Base-by-base conservation (phyloP, 2,113 vertebrate species). In the Elachura formosa region DNA sequence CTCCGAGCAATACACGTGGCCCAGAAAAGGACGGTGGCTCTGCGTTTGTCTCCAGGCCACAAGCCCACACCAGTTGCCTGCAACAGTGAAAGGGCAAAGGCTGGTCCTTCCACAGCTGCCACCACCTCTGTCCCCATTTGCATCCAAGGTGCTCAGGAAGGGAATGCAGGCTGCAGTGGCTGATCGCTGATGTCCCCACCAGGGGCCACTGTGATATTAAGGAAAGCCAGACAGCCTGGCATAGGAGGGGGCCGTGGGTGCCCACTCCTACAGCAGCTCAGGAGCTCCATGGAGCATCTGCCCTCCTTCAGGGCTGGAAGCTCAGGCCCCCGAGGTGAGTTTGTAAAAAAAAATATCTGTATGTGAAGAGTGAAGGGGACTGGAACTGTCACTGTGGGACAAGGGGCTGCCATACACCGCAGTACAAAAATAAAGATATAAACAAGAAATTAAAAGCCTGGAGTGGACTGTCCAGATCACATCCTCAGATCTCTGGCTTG, bases 401-500 rank as follows among this genome's bases (percentile, higher is more conserved):
- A 89, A 68, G 34, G 15, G 9, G 77, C 73, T 91, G 90, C 96
- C 55, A 3, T 93, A 94, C 79, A 67, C 85, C 81, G 66, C 66
- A 78, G 95, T 97, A 98, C 93, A 97, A 98, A 98, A 98, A 98
- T 96, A 97, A 98, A 97, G 90, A 91, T 96, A 96, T 85, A 92
- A 97, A 97, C 93, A 69, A 95, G 90, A 97, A 97, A 96, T 78
- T 61, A 95, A 97, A 96, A 94, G 94, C 89, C 90, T 94, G 92
- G 86, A 96, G 95, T 79, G 94, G 95, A 96, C 96, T 68, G 72
- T 93, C 29, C 63, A 86, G 84, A 94, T 98, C 96, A 97, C 90
- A 96, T 97, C 97, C 97, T 97, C 97, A 97, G 95, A 94, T 97
- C 96, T 97, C 96, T 97, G 98, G 95, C 93, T 98, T 98, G 97